Base-by-base conservation (phyloP, 35 echinoderm and acorn worm genomes). In the Apostichopus californicus region DNA sequence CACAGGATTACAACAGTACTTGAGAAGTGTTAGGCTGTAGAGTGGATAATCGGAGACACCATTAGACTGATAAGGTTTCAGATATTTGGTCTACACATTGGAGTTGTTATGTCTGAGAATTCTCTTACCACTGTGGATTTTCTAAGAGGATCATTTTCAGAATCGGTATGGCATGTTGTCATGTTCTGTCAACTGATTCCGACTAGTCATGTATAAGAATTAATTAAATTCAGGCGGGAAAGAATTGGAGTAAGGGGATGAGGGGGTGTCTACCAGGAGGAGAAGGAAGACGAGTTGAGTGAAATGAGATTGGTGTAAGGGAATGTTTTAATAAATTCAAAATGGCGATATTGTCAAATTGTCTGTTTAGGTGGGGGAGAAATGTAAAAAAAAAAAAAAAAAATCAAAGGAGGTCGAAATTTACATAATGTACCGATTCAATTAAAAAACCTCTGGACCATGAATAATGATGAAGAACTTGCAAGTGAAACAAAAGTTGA, bases 71-170 rank as follows among this genome's bases (percentile, higher is more conserved):
- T 72, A 66, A 72, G 52, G 23, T 89, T 89, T n/a, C 70, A 77
- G 22, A 53, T 72, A 77, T 77, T 77, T 89, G 63, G 63, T 89
- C 70, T 89, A 72, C 63, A 18, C 22, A 23, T 55, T 66, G 64
- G 26, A 55, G 4, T 70, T 89, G 61, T 89, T 77, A 89, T 72
- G 87, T 70, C 87, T 89, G 87, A 26, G 87, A 77, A 64, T 89
- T 10, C 58, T 13, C 68, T 15, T 22, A 10, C 25, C 55, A 1
- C 34, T 73, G 23, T 73, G 52, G 73, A 89, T 89, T 65, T 14
- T 46, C 8, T 9, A 64, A 57, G 21, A 55, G 58, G 58, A 86
- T 86, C 22, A 57, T 86, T 63, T 63, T 79, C 77, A 5, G 78
- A 81, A 81, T 81, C 15, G 18, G 23, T 81, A 52, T 46, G 78